Evolutionary conservation across 2,113 vertebrate genomes (phyloP), one percentile per base, ranked within the genome.

Genomic region (Bubo blakistoni): DNA sequence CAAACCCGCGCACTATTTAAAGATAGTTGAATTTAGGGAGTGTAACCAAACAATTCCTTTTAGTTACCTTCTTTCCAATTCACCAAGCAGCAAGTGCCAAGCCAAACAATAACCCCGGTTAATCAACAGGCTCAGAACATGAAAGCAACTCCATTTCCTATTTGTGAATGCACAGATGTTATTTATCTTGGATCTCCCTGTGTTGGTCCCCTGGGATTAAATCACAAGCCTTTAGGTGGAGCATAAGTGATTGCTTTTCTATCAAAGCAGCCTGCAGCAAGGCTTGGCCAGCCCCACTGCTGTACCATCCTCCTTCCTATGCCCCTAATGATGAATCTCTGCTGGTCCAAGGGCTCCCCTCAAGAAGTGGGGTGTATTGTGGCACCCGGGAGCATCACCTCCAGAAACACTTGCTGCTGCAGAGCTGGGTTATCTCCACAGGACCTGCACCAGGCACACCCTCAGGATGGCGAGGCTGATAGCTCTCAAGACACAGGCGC

Each of bases 121-220:
- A 92, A 95, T 94, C 94, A 94, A 96, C 91, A 88, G 84, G 87
- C 94, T 96, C 46, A 36, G 95, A 81, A 96, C 91, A 94, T 89
- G 96, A 98, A 97, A 98, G 90, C 67, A 72, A 54, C 90, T 96
- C 94, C 32, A 92, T 91, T 96, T 97, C 97, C 97, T 97, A 98
- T 98, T 97, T 98, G 97, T 92, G 96, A 97, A 95, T 95, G 93
- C 96, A 93, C 96, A 97, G 97, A 97, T 97, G 97, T 97, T 97
- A 97, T 97, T 97, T 97, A 96, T 96, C 94, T 97, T 96, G 96
- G 97, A 96, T 96, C 91, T 77, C 78, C 54, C 73, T 32, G 72
- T 87, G 81, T 82, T 92, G 78, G 57, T 84, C 78, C 78, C 73
- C 25, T 2, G 8, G 91, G 84, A 92, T 95, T 94, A 93, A 93